Evolutionary conservation across 1,140 invertebrate species (phyloP), one percentile per base, ranked within the genome.

Genomic region (Caerostris darwini): DNA sequence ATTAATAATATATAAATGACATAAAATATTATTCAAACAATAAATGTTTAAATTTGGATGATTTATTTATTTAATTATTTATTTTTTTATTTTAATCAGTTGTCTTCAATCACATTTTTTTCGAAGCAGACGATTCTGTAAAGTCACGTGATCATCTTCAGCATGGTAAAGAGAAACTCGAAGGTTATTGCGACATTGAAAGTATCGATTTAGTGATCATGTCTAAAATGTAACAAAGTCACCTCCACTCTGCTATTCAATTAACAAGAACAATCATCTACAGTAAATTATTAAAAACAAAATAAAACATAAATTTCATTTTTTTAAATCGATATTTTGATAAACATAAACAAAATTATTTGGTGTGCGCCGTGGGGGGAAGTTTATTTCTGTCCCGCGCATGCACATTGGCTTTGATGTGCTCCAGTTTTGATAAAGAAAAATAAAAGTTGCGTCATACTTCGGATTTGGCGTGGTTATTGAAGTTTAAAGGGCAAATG

Each of bases 101-200:
- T 34, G 34, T 67, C 61, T 67, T 5, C 5, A 67, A 67, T 17
- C 5, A 67, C 14, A 67, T 17, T 67, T 50, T 53, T 5, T 12
- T 34, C 34, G 6, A 77, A 77, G 53, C 71, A 77, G 53, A 77
- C 71, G 12, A 2, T 77, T 77, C 34, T 50, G 34, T 77, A 77
- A 50, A 77, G 71, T 77, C 71, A 77, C 71, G 71, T 77, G 71
- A 77, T 12, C 7, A 7, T 34, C 83, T 7, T 7, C n/a, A 85
- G 53, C 82, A 34, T 85, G 83, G 54, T 14, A 17, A 34, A 57
- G n/a, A 85, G 34, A 85, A 85, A 50, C 56, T 58, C 54, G 57
- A 85, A 85, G 83, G 83, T 85, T 85, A 85, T 85, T 85, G 57
- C 83, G 83, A 85, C 83, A 85, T 85, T 85, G 83, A 85, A 85